Percentiles rank a stretch among this genome's conserved stretches.
Evolutionary conservation across 2,888 invertebrate genomes (phyloP).

Genomic region (Heliconius erato): DNA sequence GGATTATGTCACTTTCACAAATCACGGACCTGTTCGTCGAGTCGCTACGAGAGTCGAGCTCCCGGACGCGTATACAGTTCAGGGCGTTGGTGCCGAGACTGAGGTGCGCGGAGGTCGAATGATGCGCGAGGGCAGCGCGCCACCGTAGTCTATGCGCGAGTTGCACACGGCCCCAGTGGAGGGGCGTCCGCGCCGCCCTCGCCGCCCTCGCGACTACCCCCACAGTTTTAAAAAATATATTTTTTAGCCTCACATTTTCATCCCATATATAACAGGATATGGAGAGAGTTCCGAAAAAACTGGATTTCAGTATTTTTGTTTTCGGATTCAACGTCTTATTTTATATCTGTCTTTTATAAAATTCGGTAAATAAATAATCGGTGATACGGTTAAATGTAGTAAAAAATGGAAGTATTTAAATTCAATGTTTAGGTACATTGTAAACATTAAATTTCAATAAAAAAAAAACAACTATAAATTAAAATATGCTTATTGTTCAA

Average conservation of each 20-base stretch:
- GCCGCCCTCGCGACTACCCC: conserved; percentile 54
- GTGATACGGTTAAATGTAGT: not conserved
- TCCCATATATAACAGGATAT: not conserved
- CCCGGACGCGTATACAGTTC: conserved; percentile 83
- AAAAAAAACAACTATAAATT: too few species aligned
- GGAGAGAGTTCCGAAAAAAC: not conserved
- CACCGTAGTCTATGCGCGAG: conserved; percentile 82
- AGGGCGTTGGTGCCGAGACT: conserved; percentile 82
- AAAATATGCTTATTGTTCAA: too few species aligned
- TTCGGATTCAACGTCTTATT: not conserved
- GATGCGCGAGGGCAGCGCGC: conserved; percentile 80
- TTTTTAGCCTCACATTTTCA: not conserved
- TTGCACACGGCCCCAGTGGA: conserved; percentile 86
- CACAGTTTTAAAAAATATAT: conserved; percentile 26
- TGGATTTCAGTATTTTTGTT: not conserved
- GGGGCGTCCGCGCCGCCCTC: conserved; percentile 71
- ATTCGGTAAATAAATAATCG: not conserved
- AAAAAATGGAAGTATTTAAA: not conserved
- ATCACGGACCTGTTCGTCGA: conserved; percentile 85
- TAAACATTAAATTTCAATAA: too few species aligned
- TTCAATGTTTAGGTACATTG: not conserved
- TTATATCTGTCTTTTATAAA: not conserved
- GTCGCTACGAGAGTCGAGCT: conserved; percentile 84
- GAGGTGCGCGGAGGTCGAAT: conserved; percentile 85
- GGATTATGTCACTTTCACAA: conserved; percentile 77